Percentiles rank a stretch among this genome's conserved stretches.
Evolutionary conservation across 2,888 invertebrate species (phyloP).

Genomic region (Drosophila tripunctata): DNA sequence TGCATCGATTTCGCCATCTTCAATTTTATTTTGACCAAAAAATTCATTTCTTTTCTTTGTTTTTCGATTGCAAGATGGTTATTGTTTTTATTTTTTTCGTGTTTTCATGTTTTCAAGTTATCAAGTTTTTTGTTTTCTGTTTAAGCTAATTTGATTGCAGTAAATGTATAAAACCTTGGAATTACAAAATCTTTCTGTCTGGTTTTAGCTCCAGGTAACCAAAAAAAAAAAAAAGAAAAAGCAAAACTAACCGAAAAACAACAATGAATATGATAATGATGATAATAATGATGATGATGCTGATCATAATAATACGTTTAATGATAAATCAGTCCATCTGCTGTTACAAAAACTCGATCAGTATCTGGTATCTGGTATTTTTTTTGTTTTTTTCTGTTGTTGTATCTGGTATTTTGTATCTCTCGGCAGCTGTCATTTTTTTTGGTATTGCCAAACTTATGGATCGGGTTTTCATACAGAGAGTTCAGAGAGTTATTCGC

Average conservation of each 20-base stretch:
- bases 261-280: constrained; percentile 24
- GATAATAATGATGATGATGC: constrained; percentile 17
- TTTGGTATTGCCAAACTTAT: constrained; percentile 31
- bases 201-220: constrained; percentile 53
- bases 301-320: constrained; percentile 15
- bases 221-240: constrained; percentile 6
- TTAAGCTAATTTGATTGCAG: constrained; percentile 57
- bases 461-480: constrained; percentile 6
- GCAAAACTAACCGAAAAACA: neutral
- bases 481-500: constrained; percentile 29
- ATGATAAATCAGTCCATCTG: constrained; percentile 57
- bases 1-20: constrained; percentile 53
- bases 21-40: constrained; percentile 15
- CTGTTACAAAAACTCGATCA: constrained; percentile 27
- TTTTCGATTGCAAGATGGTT: constrained; percentile 31
- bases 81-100: neutral
- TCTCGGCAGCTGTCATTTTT: too few species aligned
- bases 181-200: constrained; percentile 69
- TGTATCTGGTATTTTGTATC: constrained; percentile 11
- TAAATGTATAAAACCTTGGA: constrained; percentile 70
- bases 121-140: constrained; percentile 7
- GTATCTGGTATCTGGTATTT: constrained; percentile 13
- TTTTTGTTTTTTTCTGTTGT: too few species aligned
- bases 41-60: constrained; percentile 6
- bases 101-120: too few species aligned